Percentiles rank a stretch among this genome's conserved stretches.
Evolutionary conservation across 2,888 invertebrate genomes (phyloP).

Genomic region (Aspidiotus destructor): DNA sequence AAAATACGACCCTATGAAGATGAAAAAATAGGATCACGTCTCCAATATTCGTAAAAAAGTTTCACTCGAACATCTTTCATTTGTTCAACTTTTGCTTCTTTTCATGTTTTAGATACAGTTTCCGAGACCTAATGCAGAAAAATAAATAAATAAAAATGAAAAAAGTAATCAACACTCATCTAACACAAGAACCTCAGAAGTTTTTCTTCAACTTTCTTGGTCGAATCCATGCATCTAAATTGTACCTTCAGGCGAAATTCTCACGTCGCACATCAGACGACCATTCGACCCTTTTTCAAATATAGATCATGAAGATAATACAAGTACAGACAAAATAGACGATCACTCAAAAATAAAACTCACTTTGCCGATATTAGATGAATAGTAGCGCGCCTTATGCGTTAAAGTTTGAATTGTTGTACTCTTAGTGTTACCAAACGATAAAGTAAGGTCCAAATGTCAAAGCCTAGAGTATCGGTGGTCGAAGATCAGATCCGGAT

Average conservation of each 20-base stretch:
- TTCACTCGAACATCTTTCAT: constrained; percentile 47
- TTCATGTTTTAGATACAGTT: constrained; percentile 59
- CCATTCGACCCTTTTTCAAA: constrained; percentile 50
- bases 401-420: constrained; percentile 74
- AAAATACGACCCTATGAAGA: no score
- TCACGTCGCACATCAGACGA: constrained; percentile 82
- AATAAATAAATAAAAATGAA: constrained; percentile 2
- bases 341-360: constrained; percentile 3
- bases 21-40: no score
- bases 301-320: constrained; percentile 10
- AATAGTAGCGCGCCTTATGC: constrained; percentile 60
- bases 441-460: constrained; percentile 76
- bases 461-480: constrained; percentile 85
- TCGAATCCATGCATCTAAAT: constrained; percentile 71
- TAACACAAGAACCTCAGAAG: not conserved
- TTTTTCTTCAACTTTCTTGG: constrained; percentile 42
- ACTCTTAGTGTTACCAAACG: constrained; percentile 63
- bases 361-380: constrained; percentile 41
- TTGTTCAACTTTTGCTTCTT: constrained; percentile 62
- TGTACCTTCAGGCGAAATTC: constrained; percentile 92
- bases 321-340: not conserved
- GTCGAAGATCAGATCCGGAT: constrained; percentile 89
- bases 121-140: constrained; percentile 49
- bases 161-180: not conserved
- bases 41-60: not conserved